phyloP scores from a whole-genome alignment of 2,113 vertebrate species.

The Rhynchopsitta pachyrhyncha region DNA sequence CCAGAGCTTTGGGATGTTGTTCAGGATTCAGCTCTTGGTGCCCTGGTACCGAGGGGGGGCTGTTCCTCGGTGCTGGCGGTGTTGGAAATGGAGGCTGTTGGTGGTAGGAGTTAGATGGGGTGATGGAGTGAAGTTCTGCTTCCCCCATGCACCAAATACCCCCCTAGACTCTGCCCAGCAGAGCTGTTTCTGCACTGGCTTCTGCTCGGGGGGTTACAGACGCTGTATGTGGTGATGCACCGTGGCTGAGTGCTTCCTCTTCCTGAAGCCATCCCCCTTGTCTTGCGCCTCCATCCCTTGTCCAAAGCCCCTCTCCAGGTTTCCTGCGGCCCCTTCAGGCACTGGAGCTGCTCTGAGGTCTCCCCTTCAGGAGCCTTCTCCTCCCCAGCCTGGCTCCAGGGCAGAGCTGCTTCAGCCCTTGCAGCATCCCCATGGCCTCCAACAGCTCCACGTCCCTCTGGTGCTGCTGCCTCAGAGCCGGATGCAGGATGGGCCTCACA shows the following conservation, averaged over 20 bases:
- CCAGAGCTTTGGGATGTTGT: neutral
- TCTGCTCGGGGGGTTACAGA: neutral
- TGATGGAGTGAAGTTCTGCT: neutral
- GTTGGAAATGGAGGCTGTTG: neutral
- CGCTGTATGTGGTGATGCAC: neutral
- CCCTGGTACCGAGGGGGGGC: too few relatives aligned
- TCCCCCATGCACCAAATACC: neutral
- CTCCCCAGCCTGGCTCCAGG: too few relatives aligned
- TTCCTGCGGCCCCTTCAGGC: neutral
- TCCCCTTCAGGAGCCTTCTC: too few relatives aligned
- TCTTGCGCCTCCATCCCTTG: neutral
- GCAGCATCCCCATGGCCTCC: too few relatives aligned
- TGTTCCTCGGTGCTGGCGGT: neutral
- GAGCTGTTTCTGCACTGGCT: neutral
- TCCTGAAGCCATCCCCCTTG: neutral
- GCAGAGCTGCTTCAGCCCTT: too few relatives aligned
- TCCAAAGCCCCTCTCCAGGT: neutral
- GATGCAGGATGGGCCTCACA: neutral
- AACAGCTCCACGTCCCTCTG: too few relatives aligned
- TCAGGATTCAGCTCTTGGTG: neutral
- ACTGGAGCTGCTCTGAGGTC: too few relatives aligned
- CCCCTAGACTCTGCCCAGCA: neutral
- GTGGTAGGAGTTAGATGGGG: neutral
- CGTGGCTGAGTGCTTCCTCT: neutral
- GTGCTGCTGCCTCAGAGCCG: too few relatives aligned